phyloP scores from a whole-genome alignment of 2,888 invertebrate genomes.

The Ophion costatus region DNA sequence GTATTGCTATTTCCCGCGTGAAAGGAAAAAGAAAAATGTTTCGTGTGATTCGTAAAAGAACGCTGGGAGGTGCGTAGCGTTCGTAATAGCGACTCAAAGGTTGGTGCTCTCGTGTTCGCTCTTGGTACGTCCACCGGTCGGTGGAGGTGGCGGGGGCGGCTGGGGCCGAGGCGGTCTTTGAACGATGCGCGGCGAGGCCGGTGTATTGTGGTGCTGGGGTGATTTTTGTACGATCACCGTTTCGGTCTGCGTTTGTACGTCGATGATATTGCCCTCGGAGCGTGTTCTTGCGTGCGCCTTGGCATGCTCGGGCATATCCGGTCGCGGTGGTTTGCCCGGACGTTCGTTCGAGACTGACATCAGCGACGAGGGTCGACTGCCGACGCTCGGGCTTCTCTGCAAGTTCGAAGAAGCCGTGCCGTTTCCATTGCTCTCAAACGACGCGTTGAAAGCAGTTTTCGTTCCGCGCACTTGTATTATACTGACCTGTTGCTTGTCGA shows the following conservation, averaged over 20 bases:
- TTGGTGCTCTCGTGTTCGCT: conserved; percentile 82
- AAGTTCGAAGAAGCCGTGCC: conserved; percentile 78
- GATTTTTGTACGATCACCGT: conserved; percentile 78
- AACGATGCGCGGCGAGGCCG: conserved; percentile 79
- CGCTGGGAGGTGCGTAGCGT: neutral
- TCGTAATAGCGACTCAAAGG: conserved; percentile 71
- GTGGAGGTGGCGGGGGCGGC: conserved; percentile 82
- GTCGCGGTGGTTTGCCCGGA: conserved; percentile 76
- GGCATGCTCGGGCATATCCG: conserved; percentile 74
- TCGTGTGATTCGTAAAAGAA: neutral
- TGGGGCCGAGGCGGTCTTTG: conserved; percentile 80
- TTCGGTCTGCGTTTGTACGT: conserved; percentile 83
- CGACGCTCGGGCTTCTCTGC: conserved; percentile 83
- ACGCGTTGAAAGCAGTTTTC: conserved; percentile 57
- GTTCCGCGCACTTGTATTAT: conserved; percentile 86
- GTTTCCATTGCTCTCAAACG: conserved; percentile 79
- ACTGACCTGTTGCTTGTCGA: conserved; percentile 91
- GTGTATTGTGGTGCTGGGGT: conserved; percentile 72
- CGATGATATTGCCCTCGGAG: conserved; percentile 87
- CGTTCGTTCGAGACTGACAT: conserved; percentile 79
- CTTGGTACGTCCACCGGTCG: conserved; percentile 74
- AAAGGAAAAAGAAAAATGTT: conserved; percentile 3
- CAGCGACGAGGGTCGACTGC: conserved; percentile 80
- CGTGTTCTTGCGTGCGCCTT: conserved; percentile 83
- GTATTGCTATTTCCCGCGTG: neutral